A percentile compares a stretch with the other conserved stretches of the same genome.
These are phyloP conservation scores for Amorpha juglandis DNA, from an alignment of 2,888 invertebrate genomes.

Conservation along the genomic window DNA sequence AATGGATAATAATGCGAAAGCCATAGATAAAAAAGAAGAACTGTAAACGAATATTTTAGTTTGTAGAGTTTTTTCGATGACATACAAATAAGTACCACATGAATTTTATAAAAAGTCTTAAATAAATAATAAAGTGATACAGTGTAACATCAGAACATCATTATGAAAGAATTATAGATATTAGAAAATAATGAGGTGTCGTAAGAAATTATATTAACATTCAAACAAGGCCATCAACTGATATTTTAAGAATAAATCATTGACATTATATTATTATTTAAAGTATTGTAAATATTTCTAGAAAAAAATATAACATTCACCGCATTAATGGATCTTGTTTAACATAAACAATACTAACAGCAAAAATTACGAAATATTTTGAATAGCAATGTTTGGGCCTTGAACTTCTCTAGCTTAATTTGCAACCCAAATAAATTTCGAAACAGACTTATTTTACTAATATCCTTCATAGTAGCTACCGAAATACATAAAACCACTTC, in stretches of 20 bases:
- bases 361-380: neutral
- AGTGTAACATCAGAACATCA: neutral
- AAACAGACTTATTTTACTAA: too few relatives aligned
- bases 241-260: constrained; percentile 13
- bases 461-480: too few relatives aligned
- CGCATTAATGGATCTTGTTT: neutral
- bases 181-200: constrained; percentile 15
- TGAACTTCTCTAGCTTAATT: too few relatives aligned
- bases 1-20: too few relatives aligned
- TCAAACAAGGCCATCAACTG: constrained; percentile 1
- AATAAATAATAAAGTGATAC: neutral
- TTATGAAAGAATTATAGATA: neutral
- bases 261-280: constrained; percentile 5
- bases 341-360: neutral
- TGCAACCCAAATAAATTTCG: too few relatives aligned
- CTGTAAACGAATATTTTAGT: too few relatives aligned
- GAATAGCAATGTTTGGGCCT: too few relatives aligned
- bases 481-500: too few relatives aligned
- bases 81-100: neutral
- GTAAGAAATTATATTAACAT: constrained; percentile 7
- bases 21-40: too few relatives aligned
- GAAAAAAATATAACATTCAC: neutral
- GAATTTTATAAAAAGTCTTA: neutral
- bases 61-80: too few relatives aligned
- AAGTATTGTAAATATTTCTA: neutral